These are phyloP conservation scores for Triplophysa tibetana DNA, from an alignment of 2,113 vertebrate genomes.

Conservation along the genomic window DNA sequence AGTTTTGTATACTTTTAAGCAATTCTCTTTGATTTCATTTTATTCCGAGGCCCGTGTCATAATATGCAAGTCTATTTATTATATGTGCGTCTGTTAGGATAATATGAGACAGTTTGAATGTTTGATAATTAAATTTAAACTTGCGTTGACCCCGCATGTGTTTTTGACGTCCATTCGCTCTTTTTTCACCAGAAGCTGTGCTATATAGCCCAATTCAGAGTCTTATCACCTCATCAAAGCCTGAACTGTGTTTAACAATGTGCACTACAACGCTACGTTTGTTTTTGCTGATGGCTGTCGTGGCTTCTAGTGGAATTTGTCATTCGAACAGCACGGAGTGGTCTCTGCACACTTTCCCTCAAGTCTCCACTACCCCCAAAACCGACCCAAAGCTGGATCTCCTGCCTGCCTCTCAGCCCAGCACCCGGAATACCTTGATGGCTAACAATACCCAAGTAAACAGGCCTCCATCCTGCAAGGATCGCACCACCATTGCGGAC, in stretches of 20 bases:
- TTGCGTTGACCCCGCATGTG: background rate
- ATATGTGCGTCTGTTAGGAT: background rate
- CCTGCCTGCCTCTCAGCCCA: background rate
- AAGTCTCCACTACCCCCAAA: slow-evolving; percentile 47
- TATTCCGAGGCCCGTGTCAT: background rate
- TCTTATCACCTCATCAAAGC: slow-evolving; percentile 58
- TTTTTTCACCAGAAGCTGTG: slow-evolving; percentile 47
- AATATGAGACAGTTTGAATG: background rate
- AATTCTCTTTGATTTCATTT: slow-evolving; percentile 48
- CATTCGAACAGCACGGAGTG: slow-evolving; percentile 63
- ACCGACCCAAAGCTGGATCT: background rate
- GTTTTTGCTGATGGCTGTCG: slow-evolving; percentile 68
- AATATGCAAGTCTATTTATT: background rate
- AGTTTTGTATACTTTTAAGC: slow-evolving; percentile 56
- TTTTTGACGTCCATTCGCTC: background rate
- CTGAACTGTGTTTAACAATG: slow-evolving; percentile 63
- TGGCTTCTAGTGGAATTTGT: slow-evolving; percentile 71
- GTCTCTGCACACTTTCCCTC: slow-evolving; percentile 31
- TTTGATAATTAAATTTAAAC: background rate
- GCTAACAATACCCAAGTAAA: slow-evolving; percentile 30
- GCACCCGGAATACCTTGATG: slow-evolving; percentile 22
- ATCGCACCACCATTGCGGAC: slow-evolving; percentile 70
- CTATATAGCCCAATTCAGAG: slow-evolving; percentile 46
- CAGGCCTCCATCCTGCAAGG: slow-evolving; percentile 58
- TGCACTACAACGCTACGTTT: slow-evolving; percentile 51